Percentiles rank a stretch among this genome's conserved stretches.
Conservation (phyloP, 2,113 vertebrate species). For the Onychostoma macrolepis region DNA sequence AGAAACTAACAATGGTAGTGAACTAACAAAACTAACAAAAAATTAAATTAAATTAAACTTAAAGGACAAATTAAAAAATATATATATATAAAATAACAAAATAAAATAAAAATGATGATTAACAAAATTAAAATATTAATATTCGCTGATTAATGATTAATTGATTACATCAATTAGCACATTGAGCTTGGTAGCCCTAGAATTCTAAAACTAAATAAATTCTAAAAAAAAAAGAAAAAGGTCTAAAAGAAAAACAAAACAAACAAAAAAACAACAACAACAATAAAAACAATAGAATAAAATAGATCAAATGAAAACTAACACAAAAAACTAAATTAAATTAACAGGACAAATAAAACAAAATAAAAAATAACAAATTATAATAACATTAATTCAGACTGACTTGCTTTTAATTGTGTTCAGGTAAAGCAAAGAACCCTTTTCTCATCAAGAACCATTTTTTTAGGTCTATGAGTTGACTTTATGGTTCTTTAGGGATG, state of each 20-base stretch:
- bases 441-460: neutral
- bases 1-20: neutral
- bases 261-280: no score
- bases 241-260: no score
- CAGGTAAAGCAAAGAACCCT: neutral
- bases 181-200: neutral
- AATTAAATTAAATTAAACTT: neutral
- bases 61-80: neutral
- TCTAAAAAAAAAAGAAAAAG: no score
- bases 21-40: no score
- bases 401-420: neutral
- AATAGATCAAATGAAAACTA: neutral
- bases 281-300: neutral
- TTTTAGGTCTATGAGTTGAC: neutral
- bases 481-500: neutral
- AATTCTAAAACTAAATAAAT: no score
- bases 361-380: no score
- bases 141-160: no score
- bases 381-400: no score
- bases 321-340: no score
- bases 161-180: neutral
- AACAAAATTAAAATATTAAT: no score
- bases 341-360: no score
- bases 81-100: neutral
- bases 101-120: neutral